A percentile compares a stretch with the other conserved stretches of the same genome.
Conservation (phyloP, 23 tunicate genomes). For the Diplosoma virens region DNA sequence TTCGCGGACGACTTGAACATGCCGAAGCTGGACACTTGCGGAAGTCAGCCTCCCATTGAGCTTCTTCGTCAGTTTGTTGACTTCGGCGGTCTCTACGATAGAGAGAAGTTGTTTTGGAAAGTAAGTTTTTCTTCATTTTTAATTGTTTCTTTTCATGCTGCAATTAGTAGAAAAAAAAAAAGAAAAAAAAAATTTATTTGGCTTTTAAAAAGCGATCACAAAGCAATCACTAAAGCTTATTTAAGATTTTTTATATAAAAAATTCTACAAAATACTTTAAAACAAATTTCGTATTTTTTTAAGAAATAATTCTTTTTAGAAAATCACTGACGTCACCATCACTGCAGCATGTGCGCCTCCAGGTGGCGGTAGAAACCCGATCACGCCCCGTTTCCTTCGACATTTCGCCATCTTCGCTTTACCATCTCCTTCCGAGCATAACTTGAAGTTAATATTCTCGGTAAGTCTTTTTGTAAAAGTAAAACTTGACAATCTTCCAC, state of each 20-base stretch:
- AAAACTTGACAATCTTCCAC: too few species aligned
- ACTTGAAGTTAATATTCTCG: conserved; percentile 72
- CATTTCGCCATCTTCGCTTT: conserved; percentile 92
- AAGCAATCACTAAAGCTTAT: too few species aligned
- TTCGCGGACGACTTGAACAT: conserved; percentile 96
- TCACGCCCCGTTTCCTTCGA: conserved; percentile 88
- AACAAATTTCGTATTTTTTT: too few species aligned
- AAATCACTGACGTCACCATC: conserved; percentile 82
- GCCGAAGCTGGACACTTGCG: conserved; percentile 97
- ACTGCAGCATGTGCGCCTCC: conserved; percentile 99
- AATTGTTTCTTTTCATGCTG: not conserved
- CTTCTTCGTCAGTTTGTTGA: conserved; percentile 91
- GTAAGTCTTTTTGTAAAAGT: too few species aligned
- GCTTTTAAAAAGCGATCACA: too few species aligned
- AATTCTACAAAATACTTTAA: too few species aligned
- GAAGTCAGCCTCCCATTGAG: conserved; percentile 97
- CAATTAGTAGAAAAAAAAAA: too few species aligned
- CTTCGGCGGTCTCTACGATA: conserved; percentile 93
- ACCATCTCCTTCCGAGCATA: conserved; percentile 89
- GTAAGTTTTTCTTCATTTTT: conserved; percentile 11
- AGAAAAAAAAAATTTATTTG: too few species aligned
- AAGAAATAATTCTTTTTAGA: too few species aligned
- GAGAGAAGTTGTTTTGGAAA: conserved; percentile 98
- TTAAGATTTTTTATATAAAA: too few species aligned
- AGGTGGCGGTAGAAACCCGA: conserved; percentile 98